phyloP scores from a whole-genome alignment of 2,888 invertebrate genomes.

The Schrankia costaestrigalis region DNA sequence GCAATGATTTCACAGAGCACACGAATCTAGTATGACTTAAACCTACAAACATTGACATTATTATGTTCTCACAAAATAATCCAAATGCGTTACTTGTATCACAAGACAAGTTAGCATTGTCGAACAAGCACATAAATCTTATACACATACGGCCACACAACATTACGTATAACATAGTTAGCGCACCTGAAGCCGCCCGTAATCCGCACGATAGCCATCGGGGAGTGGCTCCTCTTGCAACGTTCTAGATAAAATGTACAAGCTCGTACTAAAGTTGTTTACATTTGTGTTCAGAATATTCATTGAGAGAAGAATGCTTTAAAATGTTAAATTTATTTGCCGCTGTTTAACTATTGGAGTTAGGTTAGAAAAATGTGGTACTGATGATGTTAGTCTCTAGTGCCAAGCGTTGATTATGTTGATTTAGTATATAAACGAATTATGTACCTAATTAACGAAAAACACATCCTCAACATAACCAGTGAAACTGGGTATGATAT shows the following conservation, averaged over 20 bases:
- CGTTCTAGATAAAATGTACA: slow-evolving; percentile 32
- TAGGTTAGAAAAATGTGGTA: too few species aligned
- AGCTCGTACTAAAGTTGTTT: slow-evolving; percentile 3
- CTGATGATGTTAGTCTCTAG: too few species aligned
- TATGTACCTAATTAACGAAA: too few species aligned
- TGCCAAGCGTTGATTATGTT: too few species aligned
- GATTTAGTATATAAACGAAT: too few species aligned
- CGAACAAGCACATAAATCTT: slow-evolving; percentile 16
- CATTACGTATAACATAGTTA: slow-evolving; percentile 10
- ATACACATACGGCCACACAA: slow-evolving; percentile 2
- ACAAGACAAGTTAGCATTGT: slow-evolving; percentile 9
- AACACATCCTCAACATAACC: too few species aligned
- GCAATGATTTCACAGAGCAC: too few species aligned
- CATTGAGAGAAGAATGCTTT: too few species aligned
- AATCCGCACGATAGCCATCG: slow-evolving; percentile 41
- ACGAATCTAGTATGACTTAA: too few species aligned
- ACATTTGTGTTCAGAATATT: not conserved
- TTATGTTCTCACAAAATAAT: not conserved
- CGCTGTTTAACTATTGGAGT: too few species aligned
- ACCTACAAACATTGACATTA: not conserved
- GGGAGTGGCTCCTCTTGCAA: slow-evolving; percentile 34
- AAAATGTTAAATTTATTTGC: too few species aligned
- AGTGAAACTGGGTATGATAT: too few species aligned
- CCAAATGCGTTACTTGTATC: not conserved
- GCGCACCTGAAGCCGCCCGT: slow-evolving; percentile 29